phyloP scores from a whole-genome alignment of 2,888 invertebrate species.

The Eilema caniola region DNA sequence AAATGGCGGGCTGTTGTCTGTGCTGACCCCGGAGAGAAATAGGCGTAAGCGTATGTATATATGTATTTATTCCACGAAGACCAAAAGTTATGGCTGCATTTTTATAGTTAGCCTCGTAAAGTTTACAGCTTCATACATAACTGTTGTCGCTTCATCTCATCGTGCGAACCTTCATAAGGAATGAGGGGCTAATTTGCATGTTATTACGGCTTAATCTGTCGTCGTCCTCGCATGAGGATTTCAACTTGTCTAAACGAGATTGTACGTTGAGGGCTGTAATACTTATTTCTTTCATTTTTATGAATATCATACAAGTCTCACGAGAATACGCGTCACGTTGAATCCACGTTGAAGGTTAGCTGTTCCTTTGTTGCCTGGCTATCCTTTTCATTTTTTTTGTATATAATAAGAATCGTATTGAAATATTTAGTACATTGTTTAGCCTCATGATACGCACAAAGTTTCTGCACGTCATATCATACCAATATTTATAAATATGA shows the following conservation, averaged over 20 bases:
- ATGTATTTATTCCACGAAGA: neutral
- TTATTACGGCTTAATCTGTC: slow-evolving; percentile 74
- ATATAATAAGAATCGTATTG: neutral
- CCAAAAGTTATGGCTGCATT: neutral
- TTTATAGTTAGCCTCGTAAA: neutral
- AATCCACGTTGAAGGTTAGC: neutral
- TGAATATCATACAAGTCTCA: neutral
- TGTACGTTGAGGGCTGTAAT: slow-evolving; percentile 27
- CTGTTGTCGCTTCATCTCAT: slow-evolving; percentile 39
- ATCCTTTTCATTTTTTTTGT: neutral
- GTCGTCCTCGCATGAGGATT: slow-evolving; percentile 60
- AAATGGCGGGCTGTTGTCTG: too few relatives aligned
- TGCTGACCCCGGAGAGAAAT: too few relatives aligned
- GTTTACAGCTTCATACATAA: neutral
- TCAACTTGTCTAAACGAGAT: slow-evolving; percentile 60
- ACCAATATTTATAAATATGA: too few relatives aligned
- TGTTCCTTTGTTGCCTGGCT: neutral
- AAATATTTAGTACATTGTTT: too few relatives aligned
- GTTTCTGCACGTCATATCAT: too few relatives aligned
- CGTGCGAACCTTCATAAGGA: slow-evolving; percentile 51
- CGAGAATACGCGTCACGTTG: slow-evolving; percentile 1
- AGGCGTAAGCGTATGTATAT: too few relatives aligned
- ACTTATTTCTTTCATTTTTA: neutral
- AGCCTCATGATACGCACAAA: too few relatives aligned
- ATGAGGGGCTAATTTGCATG: slow-evolving; percentile 76